Evolutionary conservation across 92 coral and sea anemone species (phyloP).

Genomic region (Parazoanthus swiftii): DNA sequence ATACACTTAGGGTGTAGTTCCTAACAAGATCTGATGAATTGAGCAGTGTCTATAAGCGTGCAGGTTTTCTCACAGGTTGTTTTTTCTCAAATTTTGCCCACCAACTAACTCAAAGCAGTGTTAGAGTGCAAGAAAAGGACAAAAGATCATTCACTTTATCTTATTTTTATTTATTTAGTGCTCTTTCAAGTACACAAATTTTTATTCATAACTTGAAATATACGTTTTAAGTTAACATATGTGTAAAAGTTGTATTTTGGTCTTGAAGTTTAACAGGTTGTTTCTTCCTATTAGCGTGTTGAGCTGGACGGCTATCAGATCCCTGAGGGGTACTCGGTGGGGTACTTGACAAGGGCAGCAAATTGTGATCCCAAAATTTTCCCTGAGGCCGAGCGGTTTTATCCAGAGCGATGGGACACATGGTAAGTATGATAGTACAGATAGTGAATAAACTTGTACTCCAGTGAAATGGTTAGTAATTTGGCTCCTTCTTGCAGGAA

Average conservation of each 20-base stretch:
- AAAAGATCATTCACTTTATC: too few species aligned
- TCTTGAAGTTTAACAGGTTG: not conserved
- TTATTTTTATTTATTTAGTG: too few species aligned
- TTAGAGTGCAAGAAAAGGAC: too few species aligned
- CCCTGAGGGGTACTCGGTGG: slow-evolving; percentile 86
- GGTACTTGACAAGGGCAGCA: slow-evolving; percentile 84
- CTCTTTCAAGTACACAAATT: too few species aligned
- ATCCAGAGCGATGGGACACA: slow-evolving; percentile 96
- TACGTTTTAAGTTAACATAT: too few species aligned
- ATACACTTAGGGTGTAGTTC: not conserved
- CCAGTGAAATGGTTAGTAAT: too few species aligned
- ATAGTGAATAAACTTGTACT: not conserved
- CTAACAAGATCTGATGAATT: not conserved
- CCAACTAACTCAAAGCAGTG: too few species aligned
- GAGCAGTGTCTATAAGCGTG: too few species aligned
- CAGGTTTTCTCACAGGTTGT: too few species aligned
- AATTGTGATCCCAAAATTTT: slow-evolving; percentile 91
- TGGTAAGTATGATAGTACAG: slow-evolving; percentile 49
- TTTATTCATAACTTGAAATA: too few species aligned
- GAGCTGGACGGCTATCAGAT: slow-evolving; percentile 81
- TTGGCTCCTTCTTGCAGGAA: slow-evolving; percentile 53
- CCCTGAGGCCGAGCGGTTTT: slow-evolving; percentile 78
- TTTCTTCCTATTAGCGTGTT: slow-evolving; percentile 55
- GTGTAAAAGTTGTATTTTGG: too few species aligned
- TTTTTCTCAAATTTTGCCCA: too few species aligned